Base-by-base conservation (phyloP, 2,797 vertebrate genomes). In the Columba guinea region DNA sequence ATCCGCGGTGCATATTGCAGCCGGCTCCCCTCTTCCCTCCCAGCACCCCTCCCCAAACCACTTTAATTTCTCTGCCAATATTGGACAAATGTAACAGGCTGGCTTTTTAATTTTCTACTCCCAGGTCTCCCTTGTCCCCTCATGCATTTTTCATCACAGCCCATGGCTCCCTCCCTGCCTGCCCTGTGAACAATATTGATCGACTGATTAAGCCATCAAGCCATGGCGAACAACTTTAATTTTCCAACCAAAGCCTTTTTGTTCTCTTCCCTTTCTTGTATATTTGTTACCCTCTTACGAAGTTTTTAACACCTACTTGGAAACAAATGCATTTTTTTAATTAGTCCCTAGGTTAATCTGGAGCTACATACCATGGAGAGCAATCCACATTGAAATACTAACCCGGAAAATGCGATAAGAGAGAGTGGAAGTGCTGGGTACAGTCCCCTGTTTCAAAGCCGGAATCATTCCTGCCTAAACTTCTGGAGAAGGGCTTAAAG, bases 141-240 rank as follows among this genome's bases (percentile, higher is more conserved):
- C 97, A 98, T 98, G 97, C 97, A 98, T 98, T 98, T 98, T 98
- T 98, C 98, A 98, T 98, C 94, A 82, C 75, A 83, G 95, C 98
- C 97, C 96, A 87, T 96, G 83, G 94, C 95, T 97, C 93, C 68
- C 91, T 95, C 90, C 74, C 88, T 88, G 82, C 91, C 92, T 88
- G 97, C 98, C 97, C 97, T 95, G 93, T 95, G 97, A 98, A 94
- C 96, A 80, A 92, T 98, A 99, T 98, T 91, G 98, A 99, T 98
- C 97, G 96, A 81, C 97, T 97, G 98, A 98, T 99, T 98, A 98
- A 98, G 98, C 98, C 98, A 98, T 99, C 98, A 98, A 98, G 97
- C 98, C 98, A 96, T 96, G 98, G 98, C 98, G 98, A 98, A 98
- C 97, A 94, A 94, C 98, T 97, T 98, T 98, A 97, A 98, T 98